phyloP scores from a whole-genome alignment of 2,113 vertebrate species.

The Paralichthys olivaceus region DNA sequence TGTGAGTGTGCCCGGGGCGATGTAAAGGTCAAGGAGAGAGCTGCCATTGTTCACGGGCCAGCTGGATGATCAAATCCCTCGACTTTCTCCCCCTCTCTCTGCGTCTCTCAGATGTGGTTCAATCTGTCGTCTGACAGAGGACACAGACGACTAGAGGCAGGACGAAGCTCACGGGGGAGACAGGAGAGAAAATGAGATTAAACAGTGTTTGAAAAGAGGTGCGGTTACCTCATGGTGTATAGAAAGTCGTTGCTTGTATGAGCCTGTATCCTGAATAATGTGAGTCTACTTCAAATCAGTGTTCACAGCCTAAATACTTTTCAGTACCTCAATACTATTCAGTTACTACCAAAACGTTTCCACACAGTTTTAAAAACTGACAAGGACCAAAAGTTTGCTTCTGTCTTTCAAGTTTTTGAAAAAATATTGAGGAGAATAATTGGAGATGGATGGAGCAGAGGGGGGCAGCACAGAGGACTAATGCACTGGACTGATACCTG shows the following conservation, averaged over 20 bases:
- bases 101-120: background rate
- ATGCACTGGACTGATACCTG: background rate
- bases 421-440: no score
- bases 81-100: constrained; percentile 22
- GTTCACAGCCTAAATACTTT: no score
- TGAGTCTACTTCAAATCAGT: no score
- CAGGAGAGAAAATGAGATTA: no score
- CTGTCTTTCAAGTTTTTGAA: no score
- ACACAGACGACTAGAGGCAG: background rate
- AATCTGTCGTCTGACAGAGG: background rate
- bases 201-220: no score
- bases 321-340: background rate
- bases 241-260: background rate
- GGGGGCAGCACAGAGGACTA: background rate
- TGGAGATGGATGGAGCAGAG: background rate
- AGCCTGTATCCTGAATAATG: no score
- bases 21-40: constrained; percentile 66
- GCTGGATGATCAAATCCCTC: constrained; percentile 31
- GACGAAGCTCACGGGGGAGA: background rate
- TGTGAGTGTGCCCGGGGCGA: constrained; percentile 12
- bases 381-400: no score
- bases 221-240: no score
- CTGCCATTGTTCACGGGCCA: constrained; percentile 54
- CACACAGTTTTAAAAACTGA: background rate
- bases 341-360: background rate